A percentile compares a stretch with the other conserved stretches of the same genome.
phyloP scores from a whole-genome alignment of 1,140 invertebrate genomes.

The Pomacea maculata region DNA sequence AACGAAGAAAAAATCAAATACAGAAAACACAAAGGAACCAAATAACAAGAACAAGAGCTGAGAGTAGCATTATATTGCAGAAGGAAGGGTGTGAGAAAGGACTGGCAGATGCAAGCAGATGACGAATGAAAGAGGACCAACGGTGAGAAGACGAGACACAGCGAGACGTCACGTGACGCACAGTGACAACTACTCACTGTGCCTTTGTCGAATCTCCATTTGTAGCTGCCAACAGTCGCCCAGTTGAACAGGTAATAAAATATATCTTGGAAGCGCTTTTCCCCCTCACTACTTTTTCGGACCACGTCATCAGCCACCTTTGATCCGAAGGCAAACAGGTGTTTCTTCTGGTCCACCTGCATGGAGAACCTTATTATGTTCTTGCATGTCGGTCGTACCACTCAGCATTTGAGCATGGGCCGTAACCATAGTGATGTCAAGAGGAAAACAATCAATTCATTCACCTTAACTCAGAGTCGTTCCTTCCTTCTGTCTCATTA shows the following conservation, averaged over 20 bases:
- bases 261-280: constrained; percentile 9
- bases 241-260: constrained; percentile 29
- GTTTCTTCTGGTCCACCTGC: constrained; percentile 7
- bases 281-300: not conserved
- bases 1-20: too few relatives aligned
- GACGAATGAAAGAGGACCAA: not conserved
- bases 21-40: too few relatives aligned
- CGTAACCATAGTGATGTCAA: too few relatives aligned
- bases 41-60: too few relatives aligned
- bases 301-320: constrained; percentile 6
- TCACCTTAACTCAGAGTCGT: too few relatives aligned
- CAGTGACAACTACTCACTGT: not conserved
- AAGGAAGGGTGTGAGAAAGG: too few relatives aligned
- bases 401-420: too few relatives aligned
- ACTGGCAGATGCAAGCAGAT: too few relatives aligned
- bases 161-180: constrained; percentile 5
- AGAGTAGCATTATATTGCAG: too few relatives aligned
- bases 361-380: not conserved
- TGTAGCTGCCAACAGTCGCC: constrained; percentile 23
- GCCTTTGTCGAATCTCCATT: constrained; percentile 21
- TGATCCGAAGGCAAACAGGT: constrained; percentile 17
- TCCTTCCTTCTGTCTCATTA: too few relatives aligned
- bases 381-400: too few relatives aligned
- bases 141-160: constrained; percentile 17
- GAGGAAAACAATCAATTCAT: too few relatives aligned